These are phyloP conservation scores for Macrosteles quadrilineatus DNA, from an alignment of 1,140 invertebrate species.

Conservation along the genomic window DNA sequence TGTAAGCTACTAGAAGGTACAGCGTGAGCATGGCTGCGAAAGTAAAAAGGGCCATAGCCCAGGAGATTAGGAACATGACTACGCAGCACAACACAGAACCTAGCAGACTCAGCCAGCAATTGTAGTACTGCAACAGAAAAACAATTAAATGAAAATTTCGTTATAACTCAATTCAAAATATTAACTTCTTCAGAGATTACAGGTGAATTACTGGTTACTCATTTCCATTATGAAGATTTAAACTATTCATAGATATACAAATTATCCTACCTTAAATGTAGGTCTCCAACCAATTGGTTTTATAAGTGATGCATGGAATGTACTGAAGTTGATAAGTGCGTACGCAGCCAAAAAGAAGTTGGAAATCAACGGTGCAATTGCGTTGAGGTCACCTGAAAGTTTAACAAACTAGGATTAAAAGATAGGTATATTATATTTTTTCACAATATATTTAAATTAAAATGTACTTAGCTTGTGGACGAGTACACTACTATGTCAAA, in stretches of 20 bases:
- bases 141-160: conserved; percentile 31
- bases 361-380: conserved; percentile 94
- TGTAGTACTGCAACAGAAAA: conserved; percentile 76
- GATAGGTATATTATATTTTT: not conserved
- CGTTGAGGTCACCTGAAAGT: conserved; percentile 79
- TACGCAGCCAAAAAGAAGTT: conserved; percentile 98
- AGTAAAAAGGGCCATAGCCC: conserved; percentile 88
- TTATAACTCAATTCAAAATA: not conserved
- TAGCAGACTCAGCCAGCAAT: conserved; percentile 91
- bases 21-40: conserved; percentile 79
- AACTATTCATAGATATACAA: no score
- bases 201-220: no score
- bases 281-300: conserved; percentile 87
- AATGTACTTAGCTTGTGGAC: not conserved
- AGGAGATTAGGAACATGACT: conserved; percentile 96
- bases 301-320: conserved; percentile 91
- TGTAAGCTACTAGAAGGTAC: conserved; percentile 82
- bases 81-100: conserved; percentile 87
- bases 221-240: no score
- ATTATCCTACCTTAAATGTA: conserved; percentile 70
- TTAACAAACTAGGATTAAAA: conserved; percentile 40
- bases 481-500: no score
- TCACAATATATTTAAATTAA: not conserved
- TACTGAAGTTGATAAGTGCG: conserved; percentile 95
- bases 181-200: no score